These are phyloP conservation scores for Diadumene lineata DNA, from an alignment of 92 coral and sea anemone species.

Conservation along the genomic window DNA sequence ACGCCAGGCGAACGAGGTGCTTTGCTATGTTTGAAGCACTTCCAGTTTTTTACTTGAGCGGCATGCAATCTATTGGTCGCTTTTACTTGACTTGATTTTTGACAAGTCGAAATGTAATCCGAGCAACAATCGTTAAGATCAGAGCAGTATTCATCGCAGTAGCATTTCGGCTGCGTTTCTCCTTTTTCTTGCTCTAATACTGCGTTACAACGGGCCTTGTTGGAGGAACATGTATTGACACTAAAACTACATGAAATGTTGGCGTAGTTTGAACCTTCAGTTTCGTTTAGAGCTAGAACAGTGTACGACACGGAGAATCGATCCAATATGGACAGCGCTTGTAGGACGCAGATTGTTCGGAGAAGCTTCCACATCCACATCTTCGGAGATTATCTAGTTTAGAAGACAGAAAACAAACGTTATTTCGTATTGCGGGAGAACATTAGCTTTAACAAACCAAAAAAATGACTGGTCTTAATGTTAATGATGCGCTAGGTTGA, in stretches of 20 bases:
- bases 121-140: constrained; percentile 39
- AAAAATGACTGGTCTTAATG: no score
- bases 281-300: no score
- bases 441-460: no score
- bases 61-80: neutral
- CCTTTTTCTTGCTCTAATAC: constrained; percentile 10
- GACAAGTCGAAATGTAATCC: constrained; percentile 30
- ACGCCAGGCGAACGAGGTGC: constrained; percentile 30
- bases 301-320: no score
- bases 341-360: no score
- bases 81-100: neutral
- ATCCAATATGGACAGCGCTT: no score
- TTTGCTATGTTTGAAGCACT: constrained; percentile 30
- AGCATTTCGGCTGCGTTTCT: constrained; percentile 28
- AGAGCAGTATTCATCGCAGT: constrained; percentile 42
- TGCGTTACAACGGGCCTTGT: constrained; percentile 6
- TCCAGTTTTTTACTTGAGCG: constrained; percentile 22
- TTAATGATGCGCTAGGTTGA: no score
- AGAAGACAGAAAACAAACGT: no score
- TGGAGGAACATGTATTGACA: constrained; percentile 2
- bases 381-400: no score
- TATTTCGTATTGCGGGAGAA: no score
- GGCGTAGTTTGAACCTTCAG: neutral
- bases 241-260: neutral
- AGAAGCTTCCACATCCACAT: no score